These are phyloP conservation scores for Adelphocoris suturalis DNA, from an alignment of 2,888 invertebrate species.

Conservation along the genomic window DNA sequence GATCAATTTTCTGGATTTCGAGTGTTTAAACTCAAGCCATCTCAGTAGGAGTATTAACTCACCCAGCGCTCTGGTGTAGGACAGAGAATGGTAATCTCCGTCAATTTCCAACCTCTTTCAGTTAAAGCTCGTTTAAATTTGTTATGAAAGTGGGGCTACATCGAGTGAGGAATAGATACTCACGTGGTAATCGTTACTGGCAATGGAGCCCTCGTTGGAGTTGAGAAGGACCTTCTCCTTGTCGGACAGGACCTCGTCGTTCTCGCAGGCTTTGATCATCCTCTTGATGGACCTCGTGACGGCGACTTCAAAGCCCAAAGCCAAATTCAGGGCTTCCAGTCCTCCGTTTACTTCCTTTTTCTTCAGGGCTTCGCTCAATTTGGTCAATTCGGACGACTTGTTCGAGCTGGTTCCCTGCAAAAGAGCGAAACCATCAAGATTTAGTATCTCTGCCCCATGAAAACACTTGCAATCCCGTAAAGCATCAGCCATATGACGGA, in stretches of 20 bases:
- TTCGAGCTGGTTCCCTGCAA: conserved; percentile 35
- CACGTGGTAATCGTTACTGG: conserved; percentile 73
- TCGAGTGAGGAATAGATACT: conserved; percentile 56
- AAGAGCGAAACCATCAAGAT: background rate
- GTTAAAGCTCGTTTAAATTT: no score
- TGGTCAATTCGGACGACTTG: conserved; percentile 45
- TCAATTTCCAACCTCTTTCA: no score
- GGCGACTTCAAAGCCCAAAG: conserved; percentile 87
- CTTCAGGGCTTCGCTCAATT: conserved; percentile 38
- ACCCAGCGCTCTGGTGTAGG: no score
- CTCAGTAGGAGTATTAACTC: no score
- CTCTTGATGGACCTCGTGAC: conserved; percentile 88
- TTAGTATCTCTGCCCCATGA: no score
- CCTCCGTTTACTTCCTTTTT: conserved; percentile 46
- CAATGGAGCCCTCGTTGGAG: background rate
- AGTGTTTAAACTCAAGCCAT: no score
- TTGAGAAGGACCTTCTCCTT: conserved; percentile 19
- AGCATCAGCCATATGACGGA: no score
- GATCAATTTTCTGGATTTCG: no score
- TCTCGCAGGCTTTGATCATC: conserved; percentile 87
- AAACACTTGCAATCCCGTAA: no score
- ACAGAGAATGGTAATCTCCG: no score
- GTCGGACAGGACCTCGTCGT: conserved; percentile 73
- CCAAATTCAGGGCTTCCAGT: conserved; percentile 86
- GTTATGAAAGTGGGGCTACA: no score